Conservation (phyloP, 2,113 vertebrate genomes). For the Hystrix brachyura region DNA sequence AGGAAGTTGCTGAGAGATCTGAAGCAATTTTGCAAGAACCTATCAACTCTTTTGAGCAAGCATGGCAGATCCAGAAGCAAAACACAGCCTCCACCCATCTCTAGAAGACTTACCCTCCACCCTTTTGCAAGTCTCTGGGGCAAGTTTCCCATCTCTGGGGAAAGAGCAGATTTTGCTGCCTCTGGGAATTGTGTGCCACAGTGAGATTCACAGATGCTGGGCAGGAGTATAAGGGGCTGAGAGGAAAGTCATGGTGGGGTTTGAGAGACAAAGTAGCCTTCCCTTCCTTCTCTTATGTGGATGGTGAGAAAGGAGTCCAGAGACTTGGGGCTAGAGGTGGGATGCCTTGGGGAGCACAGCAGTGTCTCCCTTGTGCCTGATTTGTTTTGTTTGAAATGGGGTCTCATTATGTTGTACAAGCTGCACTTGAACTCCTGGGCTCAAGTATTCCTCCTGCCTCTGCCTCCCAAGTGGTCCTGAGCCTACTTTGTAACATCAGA, state of each 20-base stretch:
- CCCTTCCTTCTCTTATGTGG: not conserved
- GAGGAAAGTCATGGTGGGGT: not conserved
- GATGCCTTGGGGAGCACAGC: not conserved
- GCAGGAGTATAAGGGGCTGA: not conserved
- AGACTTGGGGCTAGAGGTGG: not conserved
- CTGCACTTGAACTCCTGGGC: not conserved
- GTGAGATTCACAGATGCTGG: not conserved
- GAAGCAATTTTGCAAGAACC: constrained; percentile 51
- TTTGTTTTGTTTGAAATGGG: not conserved
- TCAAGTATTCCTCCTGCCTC: not conserved
- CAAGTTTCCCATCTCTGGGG: not conserved
- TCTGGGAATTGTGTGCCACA: not conserved
- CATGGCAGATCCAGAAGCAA: not conserved
- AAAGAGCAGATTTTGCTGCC: not conserved
- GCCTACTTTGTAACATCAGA: not conserved
- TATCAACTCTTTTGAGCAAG: not conserved
- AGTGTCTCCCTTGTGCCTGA: not conserved
- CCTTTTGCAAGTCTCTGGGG: not conserved
- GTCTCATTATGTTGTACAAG: not conserved
- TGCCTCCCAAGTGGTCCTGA: not conserved
- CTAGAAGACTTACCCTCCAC: not conserved
- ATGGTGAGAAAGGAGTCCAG: not conserved
- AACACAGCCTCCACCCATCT: not conserved
- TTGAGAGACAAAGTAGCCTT: not conserved
- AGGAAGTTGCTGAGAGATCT: constrained; percentile 44